Evolutionary conservation across 2,113 vertebrate species (phyloP).

Genomic region (Triplophysa siluroides): DNA sequence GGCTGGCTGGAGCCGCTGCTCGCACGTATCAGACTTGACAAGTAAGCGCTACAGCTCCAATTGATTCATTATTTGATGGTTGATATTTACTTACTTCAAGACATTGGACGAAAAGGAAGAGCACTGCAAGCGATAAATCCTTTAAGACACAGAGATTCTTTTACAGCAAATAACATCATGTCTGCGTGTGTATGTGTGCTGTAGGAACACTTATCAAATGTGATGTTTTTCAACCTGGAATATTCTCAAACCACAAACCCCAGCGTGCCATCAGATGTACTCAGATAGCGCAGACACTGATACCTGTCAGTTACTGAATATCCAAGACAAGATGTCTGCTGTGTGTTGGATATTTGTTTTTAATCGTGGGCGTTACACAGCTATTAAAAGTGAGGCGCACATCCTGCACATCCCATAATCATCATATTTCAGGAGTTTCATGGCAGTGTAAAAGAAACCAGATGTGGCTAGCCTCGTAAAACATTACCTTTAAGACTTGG

Average conservation of each 20-base stretch:
- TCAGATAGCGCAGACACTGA: too few relatives aligned
- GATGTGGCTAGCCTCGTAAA: too few relatives aligned
- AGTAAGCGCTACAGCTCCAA: conserved; percentile 70
- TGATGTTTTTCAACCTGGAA: not conserved
- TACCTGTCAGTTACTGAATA: too few relatives aligned
- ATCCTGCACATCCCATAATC: too few relatives aligned
- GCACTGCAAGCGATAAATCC: not conserved
- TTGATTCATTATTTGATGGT: not conserved
- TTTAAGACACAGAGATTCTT: not conserved
- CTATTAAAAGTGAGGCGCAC: too few relatives aligned
- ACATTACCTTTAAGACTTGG: too few relatives aligned
- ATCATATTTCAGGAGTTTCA: too few relatives aligned
- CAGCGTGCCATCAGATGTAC: not conserved
- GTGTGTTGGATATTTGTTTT: too few relatives aligned
- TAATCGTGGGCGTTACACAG: too few relatives aligned
- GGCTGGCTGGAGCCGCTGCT: conserved; percentile 97
- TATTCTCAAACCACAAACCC: not conserved
- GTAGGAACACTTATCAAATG: not conserved
- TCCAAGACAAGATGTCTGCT: too few relatives aligned
- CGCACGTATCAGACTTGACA: conserved; percentile 92
- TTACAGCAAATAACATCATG: not conserved
- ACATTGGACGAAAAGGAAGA: not conserved
- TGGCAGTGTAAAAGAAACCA: too few relatives aligned
- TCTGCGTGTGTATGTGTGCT: not conserved
- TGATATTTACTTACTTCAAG: not conserved